Conservation (phyloP, 37 sponge, comb jelly and placozoan species). For the Amphimedon queenslandica region DNA sequence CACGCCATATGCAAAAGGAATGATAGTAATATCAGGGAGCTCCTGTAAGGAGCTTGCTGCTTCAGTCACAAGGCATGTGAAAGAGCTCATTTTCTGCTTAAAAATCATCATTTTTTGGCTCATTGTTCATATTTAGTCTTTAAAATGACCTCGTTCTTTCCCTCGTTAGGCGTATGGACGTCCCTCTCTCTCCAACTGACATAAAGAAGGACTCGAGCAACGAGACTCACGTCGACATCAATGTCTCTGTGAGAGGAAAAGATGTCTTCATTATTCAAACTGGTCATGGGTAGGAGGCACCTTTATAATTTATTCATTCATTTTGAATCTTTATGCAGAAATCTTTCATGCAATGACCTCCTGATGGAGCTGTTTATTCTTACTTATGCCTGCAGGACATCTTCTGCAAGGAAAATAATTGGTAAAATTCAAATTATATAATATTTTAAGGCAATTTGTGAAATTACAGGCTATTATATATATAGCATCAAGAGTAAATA, state of each 20-base stretch:
- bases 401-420: constrained; percentile 79
- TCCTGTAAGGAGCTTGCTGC: constrained; percentile 56
- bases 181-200: constrained; percentile 34
- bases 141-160: not conserved
- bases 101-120: too few species aligned
- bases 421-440: constrained; percentile 40
- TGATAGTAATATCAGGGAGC: constrained; percentile 23
- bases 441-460: too few species aligned
- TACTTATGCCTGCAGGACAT: constrained; percentile 91
- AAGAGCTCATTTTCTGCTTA: too few species aligned
- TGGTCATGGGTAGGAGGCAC: constrained; percentile 37
- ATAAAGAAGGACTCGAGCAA: constrained; percentile 41
- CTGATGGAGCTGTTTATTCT: constrained; percentile 93
- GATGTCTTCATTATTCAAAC: constrained; percentile 96
- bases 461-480: too few species aligned
- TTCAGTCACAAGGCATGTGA: constrained; percentile 68
- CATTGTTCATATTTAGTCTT: not conserved
- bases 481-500: too few species aligned
- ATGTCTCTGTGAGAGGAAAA: constrained; percentile 85
- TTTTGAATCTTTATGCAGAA: not conserved
- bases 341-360: constrained; percentile 52
- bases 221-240: constrained; percentile 75
- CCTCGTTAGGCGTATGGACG: constrained; percentile 35
- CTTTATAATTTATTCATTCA: not conserved
- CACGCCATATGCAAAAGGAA: not conserved